Percentiles rank a stretch among this genome's conserved stretches.
phyloP scores from a whole-genome alignment of 2,888 invertebrate genomes.

The Synanthedon formicaeformis region DNA sequence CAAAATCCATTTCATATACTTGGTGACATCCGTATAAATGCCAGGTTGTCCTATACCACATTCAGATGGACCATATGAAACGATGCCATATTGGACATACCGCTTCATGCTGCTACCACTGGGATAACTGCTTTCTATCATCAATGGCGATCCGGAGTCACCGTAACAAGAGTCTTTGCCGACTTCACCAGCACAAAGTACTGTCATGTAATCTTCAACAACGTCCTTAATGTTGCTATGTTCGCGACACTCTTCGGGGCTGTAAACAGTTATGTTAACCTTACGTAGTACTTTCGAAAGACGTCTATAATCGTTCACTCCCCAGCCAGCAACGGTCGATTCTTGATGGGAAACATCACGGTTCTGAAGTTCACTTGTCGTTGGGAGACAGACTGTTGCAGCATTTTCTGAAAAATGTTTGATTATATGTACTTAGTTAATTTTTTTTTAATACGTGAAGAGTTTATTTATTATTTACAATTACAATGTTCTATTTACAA shows the following conservation, averaged over 20 bases:
- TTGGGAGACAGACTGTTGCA: constrained; percentile 12
- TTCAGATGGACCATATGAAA: constrained; percentile 14
- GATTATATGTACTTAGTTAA: too few relatives aligned
- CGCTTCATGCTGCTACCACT: constrained; percentile 1
- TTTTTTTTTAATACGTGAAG: too few relatives aligned
- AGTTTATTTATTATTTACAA: too few relatives aligned
- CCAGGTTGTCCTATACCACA: constrained; percentile 39
- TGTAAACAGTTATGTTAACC: constrained; percentile 8
- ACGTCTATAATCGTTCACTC: constrained; percentile 8
- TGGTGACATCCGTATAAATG: constrained; percentile 44
- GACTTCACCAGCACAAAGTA: constrained; percentile 35
- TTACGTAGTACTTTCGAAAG: constrained; percentile 7
- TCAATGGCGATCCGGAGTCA: constrained; percentile 76
- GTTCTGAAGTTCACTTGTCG: constrained; percentile 3
- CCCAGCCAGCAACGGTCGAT: constrained; percentile 16
- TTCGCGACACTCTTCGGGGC: constrained; percentile 4
- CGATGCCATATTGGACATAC: constrained; percentile 23
- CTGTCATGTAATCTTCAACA: constrained; percentile 2
- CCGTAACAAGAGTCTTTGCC: constrained; percentile 72
- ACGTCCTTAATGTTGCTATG: neutral
- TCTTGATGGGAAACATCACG: neutral
- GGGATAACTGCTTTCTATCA: constrained; percentile 18
- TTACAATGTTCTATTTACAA: too few relatives aligned
- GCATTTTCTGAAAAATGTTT: constrained; percentile 9
- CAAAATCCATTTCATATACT: constrained; percentile 45